Percentiles rank a stretch among this genome's conserved stretches.
Evolutionary conservation across 2,113 vertebrate genomes (phyloP).

Genomic region (Bubo bubo): DNA sequence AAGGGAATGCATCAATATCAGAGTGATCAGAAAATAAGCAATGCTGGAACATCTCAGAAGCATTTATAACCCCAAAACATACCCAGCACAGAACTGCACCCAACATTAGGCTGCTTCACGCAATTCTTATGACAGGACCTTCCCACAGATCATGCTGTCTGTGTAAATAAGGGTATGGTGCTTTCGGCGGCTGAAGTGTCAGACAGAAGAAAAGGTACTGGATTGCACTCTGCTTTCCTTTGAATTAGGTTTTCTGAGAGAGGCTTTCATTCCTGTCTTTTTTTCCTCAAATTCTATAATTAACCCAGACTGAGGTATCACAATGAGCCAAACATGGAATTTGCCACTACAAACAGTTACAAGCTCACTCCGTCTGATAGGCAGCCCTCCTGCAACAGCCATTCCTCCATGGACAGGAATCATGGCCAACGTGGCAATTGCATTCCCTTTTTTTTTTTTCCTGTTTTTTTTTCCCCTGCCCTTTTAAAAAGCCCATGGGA

Average conservation of each 20-base stretch:
- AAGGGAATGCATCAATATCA: conserved; percentile 40
- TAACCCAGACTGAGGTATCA: neutral
- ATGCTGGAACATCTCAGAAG: neutral
- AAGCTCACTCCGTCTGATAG: neutral
- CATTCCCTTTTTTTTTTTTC: neutral
- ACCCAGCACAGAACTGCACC: neutral
- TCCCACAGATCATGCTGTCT: neutral
- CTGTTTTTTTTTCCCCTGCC: neutral
- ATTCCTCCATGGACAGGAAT: neutral
- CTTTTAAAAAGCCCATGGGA: neutral
- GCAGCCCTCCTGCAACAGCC: neutral
- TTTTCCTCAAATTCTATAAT: neutral
- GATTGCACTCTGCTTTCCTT: neutral
- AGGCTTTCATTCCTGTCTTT: neutral
- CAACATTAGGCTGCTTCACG: neutral
- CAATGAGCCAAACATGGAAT: neutral
- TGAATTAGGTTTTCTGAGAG: neutral
- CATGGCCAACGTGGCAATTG: neutral
- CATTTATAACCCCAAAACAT: neutral
- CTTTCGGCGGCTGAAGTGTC: neutral
- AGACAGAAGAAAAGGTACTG: neutral
- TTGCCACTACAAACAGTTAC: conserved; percentile 5
- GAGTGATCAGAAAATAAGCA: conserved; percentile 25
- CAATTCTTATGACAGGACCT: neutral
- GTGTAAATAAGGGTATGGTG: neutral